Percentiles rank a stretch among this genome's conserved stretches.
phyloP scores from a whole-genome alignment of 2,113 vertebrate genomes.

The Clupea harengus region DNA sequence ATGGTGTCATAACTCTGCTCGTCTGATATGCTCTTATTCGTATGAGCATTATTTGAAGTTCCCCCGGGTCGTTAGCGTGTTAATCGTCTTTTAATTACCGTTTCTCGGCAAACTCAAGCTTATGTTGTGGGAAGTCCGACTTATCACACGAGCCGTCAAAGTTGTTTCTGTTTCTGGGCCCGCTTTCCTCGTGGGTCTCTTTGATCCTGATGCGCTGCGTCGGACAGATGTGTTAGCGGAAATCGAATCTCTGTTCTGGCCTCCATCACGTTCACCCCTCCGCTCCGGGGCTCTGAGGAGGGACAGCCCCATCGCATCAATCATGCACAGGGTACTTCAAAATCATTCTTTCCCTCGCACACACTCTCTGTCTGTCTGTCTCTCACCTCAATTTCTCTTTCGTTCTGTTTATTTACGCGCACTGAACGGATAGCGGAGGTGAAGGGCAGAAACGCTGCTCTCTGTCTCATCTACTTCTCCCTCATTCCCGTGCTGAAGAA shows the following conservation, averaged over 20 bases:
- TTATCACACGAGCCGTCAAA: neutral
- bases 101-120: neutral
- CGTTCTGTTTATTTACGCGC: neutral
- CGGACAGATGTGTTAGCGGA: neutral
- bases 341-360: neutral
- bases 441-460: neutral
- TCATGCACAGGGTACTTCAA: neutral
- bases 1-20: neutral
- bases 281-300: neutral
- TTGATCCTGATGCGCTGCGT: neutral
- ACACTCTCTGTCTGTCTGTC: neutral
- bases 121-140: neutral
- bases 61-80: neutral
- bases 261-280: neutral
- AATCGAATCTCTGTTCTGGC: neutral
- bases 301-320: neutral
- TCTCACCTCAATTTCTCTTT: conserved; percentile 38
- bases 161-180: neutral
- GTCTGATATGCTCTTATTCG: neutral
- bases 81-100: neutral
- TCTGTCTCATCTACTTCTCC: neutral
- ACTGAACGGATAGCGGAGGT: no score
- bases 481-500: neutral
- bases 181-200: neutral
- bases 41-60: neutral